phyloP scores from a whole-genome alignment of 2,113 vertebrate species.

The Sardina pilchardus region DNA sequence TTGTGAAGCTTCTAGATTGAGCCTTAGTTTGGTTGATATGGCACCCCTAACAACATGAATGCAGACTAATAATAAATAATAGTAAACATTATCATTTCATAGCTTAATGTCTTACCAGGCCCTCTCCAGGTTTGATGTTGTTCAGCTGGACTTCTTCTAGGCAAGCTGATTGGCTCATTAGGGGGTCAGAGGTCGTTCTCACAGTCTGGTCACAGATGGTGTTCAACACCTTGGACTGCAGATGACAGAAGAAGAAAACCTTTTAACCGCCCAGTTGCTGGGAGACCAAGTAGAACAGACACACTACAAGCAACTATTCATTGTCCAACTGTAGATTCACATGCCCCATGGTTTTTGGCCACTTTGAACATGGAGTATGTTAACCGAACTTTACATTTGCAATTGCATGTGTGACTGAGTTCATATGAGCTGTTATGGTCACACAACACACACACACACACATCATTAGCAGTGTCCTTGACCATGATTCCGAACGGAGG shows the following conservation, averaged over 20 bases:
- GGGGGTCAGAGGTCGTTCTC: constrained; percentile 77
- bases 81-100: not conserved
- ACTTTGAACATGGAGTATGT: no score
- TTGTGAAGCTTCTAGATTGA: not conserved
- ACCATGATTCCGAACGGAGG: not conserved
- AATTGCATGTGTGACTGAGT: not conserved
- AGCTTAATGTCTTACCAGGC: constrained; percentile 80
- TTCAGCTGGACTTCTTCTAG: constrained; percentile 88
- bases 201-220: constrained; percentile 86
- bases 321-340: not conserved
- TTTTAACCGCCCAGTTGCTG: not conserved
- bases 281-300: not conserved
- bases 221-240: constrained; percentile 86
- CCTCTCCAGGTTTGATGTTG: constrained; percentile 84
- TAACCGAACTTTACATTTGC: not conserved
- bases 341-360: not conserved
- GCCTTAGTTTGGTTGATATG: not conserved
- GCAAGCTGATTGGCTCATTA: constrained; percentile 78
- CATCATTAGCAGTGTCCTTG: not conserved
- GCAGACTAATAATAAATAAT: not conserved
- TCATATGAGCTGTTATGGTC: not conserved
- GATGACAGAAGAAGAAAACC: constrained; percentile 18
- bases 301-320: not conserved
- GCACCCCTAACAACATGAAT: not conserved
- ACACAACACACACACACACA: not conserved